Evolutionary conservation across 2,888 invertebrate species (phyloP).

Genomic region (Lycaena phlaeas): DNA sequence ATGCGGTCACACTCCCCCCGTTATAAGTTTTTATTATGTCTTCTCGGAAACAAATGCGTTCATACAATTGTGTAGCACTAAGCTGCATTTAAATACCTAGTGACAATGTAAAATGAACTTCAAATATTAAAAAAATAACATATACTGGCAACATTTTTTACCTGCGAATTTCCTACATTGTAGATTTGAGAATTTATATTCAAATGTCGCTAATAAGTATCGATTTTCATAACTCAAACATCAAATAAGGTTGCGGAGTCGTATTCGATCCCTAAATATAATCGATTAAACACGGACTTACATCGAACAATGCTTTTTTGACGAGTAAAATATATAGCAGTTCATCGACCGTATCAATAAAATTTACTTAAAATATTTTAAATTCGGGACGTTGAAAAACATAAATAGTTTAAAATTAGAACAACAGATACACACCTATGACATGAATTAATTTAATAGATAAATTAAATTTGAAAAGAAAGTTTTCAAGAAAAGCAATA

Average conservation of each 20-base stretch:
- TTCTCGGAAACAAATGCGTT: conserved; percentile 36
- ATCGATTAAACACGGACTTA: conserved; percentile 63
- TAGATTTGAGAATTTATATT: too few species aligned
- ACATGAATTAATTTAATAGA: not conserved
- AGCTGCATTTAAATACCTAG: conserved; percentile 4
- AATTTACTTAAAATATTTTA: not conserved
- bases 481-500: too few species aligned
- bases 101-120: not conserved
- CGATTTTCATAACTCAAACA: conserved; percentile 24
- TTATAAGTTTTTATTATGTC: conserved; percentile 45
- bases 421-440: not conserved
- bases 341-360: conserved; percentile 16
- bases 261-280: conserved; percentile 59
- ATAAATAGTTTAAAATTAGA: not conserved
- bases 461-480: too few species aligned
- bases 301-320: conserved; percentile 45
- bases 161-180: too few species aligned
- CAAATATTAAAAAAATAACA: not conserved
- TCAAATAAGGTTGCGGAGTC: conserved; percentile 28
- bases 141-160: too few species aligned
- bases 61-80: not conserved
- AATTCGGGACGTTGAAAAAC: not conserved
- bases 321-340: conserved; percentile 13
- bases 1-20: conserved; percentile 52
- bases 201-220: too few species aligned